phyloP scores from a whole-genome alignment of 1,140 invertebrate species.

The Sipha flava region DNA sequence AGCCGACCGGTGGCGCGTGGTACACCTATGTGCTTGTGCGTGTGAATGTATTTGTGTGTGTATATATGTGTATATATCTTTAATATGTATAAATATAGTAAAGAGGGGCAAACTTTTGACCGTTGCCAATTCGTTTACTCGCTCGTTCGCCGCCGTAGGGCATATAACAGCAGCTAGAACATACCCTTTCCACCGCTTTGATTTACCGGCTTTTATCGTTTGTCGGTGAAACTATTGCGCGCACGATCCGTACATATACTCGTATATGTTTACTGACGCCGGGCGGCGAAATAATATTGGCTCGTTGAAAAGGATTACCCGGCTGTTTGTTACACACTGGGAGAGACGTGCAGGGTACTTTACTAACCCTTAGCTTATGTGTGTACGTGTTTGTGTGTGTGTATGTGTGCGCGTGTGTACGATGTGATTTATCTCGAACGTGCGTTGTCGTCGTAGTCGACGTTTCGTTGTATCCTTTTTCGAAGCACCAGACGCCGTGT shows the following conservation, averaged over 20 bases:
- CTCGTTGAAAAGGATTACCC: not conserved
- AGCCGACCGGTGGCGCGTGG: not conserved
- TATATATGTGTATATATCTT: too few relatives aligned
- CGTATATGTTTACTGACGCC: not conserved
- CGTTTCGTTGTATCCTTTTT: too few relatives aligned
- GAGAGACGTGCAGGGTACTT: not conserved
- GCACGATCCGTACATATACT: not conserved
- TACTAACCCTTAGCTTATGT: not conserved
- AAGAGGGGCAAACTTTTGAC: not conserved
- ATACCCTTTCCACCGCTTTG: not conserved
- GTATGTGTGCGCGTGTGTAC: not conserved
- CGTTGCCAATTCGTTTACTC: slow-evolving; percentile 18
- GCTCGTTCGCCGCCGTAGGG: not conserved
- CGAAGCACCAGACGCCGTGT: too few relatives aligned
- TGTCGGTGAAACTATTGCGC: not conserved
- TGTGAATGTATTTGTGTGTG: too few relatives aligned
- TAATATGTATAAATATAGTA: too few relatives aligned
- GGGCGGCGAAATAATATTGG: not conserved
- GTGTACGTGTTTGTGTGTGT: not conserved
- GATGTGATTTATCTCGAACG: not conserved
- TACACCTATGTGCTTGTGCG: not conserved
- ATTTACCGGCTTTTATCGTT: not conserved
- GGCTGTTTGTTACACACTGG: not conserved
- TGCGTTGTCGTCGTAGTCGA: not conserved
- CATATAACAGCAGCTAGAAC: not conserved